phyloP scores from a whole-genome alignment of 2,113 vertebrate species.

The Amazona vittata region DNA sequence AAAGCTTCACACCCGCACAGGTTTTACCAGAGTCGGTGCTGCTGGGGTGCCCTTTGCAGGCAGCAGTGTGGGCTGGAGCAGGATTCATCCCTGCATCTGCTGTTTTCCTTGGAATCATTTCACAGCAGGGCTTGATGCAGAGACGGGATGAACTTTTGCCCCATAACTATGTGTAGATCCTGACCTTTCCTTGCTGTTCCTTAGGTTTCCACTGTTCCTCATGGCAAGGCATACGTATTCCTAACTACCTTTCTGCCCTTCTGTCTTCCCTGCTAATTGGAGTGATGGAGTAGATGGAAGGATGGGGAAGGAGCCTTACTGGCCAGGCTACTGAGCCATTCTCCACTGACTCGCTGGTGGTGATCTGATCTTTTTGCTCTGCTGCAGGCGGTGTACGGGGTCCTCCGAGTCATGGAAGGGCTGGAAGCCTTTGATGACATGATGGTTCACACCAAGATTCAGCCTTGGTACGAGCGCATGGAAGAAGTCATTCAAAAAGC shows the following conservation, averaged over 20 bases:
- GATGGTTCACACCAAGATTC: slow-evolving; percentile 89
- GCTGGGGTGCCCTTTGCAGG: not conserved
- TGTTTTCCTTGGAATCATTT: not conserved
- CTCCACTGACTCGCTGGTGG: not conserved
- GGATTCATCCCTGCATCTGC: not conserved
- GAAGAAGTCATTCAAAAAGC: slow-evolving; percentile 75
- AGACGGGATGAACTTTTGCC: not conserved
- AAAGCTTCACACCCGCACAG: not conserved
- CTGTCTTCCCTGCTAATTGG: not conserved
- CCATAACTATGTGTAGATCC: not conserved
- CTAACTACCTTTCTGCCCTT: not conserved
- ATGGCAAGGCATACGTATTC: not conserved
- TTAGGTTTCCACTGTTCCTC: not conserved
- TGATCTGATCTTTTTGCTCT: not conserved
- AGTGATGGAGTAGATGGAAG: not conserved
- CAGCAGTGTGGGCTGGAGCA: not conserved
- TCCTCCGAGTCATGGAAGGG: slow-evolving; percentile 96
- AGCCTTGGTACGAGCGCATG: slow-evolving; percentile 89
- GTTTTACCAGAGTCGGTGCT: not conserved
- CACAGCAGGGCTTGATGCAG: not conserved
- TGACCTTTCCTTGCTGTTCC: not conserved
- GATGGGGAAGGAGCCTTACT: not conserved
- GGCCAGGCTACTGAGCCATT: fast-evolving
- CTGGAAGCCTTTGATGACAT: slow-evolving; percentile 93
- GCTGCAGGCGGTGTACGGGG: slow-evolving; percentile 88